A percentile compares a stretch with the other conserved stretches of the same genome.
Evolutionary conservation across 2,797 vertebrate genomes (phyloP).

Genomic region (Macroramphosus scolopax): DNA sequence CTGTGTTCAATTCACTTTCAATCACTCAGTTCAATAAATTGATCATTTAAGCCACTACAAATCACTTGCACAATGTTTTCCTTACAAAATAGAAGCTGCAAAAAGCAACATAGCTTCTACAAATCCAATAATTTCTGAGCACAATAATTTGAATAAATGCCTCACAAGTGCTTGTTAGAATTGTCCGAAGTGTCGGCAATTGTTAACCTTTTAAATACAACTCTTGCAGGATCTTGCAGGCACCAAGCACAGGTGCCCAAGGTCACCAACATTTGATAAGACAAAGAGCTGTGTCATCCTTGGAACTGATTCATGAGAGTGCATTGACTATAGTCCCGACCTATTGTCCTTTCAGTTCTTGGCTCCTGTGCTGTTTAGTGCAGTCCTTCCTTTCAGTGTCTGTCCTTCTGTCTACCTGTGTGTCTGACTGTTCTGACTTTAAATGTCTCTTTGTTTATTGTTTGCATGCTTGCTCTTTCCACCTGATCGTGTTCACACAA

Average conservation of each 20-base stretch:
- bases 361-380: conserved; percentile 20
- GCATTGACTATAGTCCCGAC: conserved; percentile 28
- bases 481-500: conserved; percentile 18
- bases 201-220: too few relatives aligned
- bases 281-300: conserved; percentile 14
- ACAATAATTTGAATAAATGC: too few relatives aligned
- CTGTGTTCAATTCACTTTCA: conserved; percentile 50
- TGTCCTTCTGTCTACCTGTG: conserved; percentile 10
- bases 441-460: conserved; percentile 28
- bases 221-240: too few relatives aligned
- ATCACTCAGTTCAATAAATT: conserved; percentile 8
- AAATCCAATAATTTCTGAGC: conserved; percentile 1
- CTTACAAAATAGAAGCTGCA: too few relatives aligned
- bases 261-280: conserved; percentile 7
- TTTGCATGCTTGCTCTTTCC: conserved; percentile 72
- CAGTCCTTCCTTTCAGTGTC: conserved; percentile 23
- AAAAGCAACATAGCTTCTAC: too few relatives aligned
- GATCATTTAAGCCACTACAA: too few relatives aligned
- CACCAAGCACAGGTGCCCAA: background rate
- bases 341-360: conserved; percentile 22
- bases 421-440: conserved; percentile 23
- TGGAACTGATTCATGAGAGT: conserved; percentile 27
- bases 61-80: too few relatives aligned
- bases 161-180: too few relatives aligned
- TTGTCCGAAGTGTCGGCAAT: too few relatives aligned